Percentiles rank a stretch among this genome's conserved stretches.
phyloP scores from a whole-genome alignment of 2,113 vertebrate genomes.

The Osmerus eperlanus region DNA sequence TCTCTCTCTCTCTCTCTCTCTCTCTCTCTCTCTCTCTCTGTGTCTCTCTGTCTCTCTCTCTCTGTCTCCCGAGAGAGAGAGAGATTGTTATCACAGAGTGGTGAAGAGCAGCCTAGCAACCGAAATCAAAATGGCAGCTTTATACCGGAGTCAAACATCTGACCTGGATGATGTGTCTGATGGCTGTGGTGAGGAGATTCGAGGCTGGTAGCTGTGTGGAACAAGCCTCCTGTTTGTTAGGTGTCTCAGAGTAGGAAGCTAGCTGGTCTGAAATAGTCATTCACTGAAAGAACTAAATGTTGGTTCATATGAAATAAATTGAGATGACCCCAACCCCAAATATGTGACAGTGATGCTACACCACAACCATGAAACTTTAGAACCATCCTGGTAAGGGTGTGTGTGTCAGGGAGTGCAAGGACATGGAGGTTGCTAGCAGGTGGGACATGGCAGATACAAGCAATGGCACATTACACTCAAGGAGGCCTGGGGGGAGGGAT shows the following conservation, averaged over 20 bases:
- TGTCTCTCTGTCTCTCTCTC: neutral
- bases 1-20: neutral
- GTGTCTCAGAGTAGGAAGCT: neutral
- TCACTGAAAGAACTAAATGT: too few species aligned
- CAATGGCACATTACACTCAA: constrained; percentile 8
- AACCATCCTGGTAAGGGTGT: neutral
- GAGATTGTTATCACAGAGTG: too few species aligned
- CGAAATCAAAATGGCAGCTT: constrained; percentile 29
- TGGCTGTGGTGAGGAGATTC: constrained; percentile 20
- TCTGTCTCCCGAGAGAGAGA: too few species aligned
- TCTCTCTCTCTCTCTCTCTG: neutral
- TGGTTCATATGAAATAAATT: too few species aligned
- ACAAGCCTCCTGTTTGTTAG: constrained; percentile 10
- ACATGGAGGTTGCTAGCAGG: constrained; percentile 21
- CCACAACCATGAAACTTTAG: too few species aligned
- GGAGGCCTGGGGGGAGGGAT: neutral
- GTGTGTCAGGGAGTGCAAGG: neutral
- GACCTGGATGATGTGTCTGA: constrained; percentile 25
- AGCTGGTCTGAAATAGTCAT: too few species aligned
- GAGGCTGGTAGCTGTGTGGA: constrained; percentile 4
- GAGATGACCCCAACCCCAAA: too few species aligned
- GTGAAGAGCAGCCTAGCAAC: constrained; percentile 8
- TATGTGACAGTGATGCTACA: too few species aligned
- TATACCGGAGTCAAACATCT: constrained; percentile 19
- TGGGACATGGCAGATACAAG: constrained; percentile 17